phyloP scores from a whole-genome alignment of 1,140 invertebrate genomes.

The Apis cerana region DNA sequence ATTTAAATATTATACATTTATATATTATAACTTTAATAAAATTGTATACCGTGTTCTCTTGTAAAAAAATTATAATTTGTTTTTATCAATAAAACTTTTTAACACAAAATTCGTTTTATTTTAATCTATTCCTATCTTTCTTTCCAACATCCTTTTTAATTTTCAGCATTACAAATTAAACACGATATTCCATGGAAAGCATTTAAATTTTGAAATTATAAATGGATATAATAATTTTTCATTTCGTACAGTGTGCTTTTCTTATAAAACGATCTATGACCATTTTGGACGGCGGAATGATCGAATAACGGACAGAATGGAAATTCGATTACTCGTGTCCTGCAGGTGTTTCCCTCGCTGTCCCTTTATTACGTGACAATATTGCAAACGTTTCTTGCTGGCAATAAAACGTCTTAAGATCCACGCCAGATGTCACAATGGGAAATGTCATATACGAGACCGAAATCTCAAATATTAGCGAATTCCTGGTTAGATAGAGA shows the following conservation, averaged over 20 bases:
- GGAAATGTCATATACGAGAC: slow-evolving; percentile 64
- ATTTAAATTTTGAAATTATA: background rate
- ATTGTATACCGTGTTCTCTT: no score
- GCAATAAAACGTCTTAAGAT: slow-evolving; percentile 69
- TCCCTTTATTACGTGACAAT: slow-evolving; percentile 69
- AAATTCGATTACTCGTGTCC: slow-evolving; percentile 43
- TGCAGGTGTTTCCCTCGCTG: slow-evolving; percentile 39
- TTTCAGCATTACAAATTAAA: background rate
- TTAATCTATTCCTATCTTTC: no score
- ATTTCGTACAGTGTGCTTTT: background rate
- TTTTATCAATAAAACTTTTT: no score
- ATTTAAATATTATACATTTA: no score
- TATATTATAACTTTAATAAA: no score
- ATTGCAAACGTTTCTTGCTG: slow-evolving; percentile 59
- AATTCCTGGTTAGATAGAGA: slow-evolving; percentile 40
- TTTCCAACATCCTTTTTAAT: no score
- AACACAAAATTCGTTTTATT: no score
- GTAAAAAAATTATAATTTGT: no score
- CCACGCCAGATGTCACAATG: slow-evolving; percentile 68
- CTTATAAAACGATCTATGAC: background rate
- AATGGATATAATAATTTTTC: background rate
- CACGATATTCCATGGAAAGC: background rate
- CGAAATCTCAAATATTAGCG: slow-evolving; percentile 72
- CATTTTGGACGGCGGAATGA: background rate
- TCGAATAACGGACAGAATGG: slow-evolving; percentile 8